Evolutionary conservation across 92 coral and sea anemone genomes (phyloP).

Genomic region (Zoanthus sansibaricus): DNA sequence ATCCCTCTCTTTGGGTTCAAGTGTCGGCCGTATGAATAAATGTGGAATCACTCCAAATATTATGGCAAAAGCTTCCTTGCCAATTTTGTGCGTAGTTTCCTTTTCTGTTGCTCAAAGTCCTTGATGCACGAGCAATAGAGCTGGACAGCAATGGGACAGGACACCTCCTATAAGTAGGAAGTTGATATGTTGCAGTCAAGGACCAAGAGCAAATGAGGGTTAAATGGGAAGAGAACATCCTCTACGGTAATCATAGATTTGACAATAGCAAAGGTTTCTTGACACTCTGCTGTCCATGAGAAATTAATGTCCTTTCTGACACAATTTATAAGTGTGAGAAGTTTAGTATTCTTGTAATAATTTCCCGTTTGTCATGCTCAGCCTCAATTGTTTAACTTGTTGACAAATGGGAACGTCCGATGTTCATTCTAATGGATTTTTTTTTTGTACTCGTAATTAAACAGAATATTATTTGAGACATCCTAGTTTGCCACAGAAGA

Average conservation of each 20-base stretch:
- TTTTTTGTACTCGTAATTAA: too few species aligned
- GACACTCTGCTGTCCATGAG: background rate
- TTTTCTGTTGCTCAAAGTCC: background rate
- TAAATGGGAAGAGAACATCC: background rate
- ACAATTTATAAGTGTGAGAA: conserved; percentile 18
- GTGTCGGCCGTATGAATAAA: too few species aligned
- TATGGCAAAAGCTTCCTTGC: conserved; percentile 31
- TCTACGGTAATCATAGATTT: conserved; percentile 14
- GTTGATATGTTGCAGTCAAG: conserved; percentile 10
- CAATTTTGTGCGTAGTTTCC: conserved; percentile 34
- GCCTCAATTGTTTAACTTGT: too few species aligned
- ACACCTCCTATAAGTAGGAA: conserved; percentile 36
- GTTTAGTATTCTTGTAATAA: too few species aligned
- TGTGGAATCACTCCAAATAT: too few species aligned
- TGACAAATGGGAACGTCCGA: too few species aligned
- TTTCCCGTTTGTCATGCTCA: too few species aligned
- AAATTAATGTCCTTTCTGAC: background rate
- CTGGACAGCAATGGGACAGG: conserved; percentile 47
- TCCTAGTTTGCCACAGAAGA: too few species aligned
- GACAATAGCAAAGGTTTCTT: background rate
- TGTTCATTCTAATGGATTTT: too few species aligned
- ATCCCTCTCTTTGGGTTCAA: too few species aligned
- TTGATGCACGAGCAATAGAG: conserved; percentile 38
- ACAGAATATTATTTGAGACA: too few species aligned
- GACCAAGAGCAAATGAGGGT: background rate